Conservation (phyloP, 2,113 vertebrate species). For the Gnathonemus echidnorhynchus region DNA sequence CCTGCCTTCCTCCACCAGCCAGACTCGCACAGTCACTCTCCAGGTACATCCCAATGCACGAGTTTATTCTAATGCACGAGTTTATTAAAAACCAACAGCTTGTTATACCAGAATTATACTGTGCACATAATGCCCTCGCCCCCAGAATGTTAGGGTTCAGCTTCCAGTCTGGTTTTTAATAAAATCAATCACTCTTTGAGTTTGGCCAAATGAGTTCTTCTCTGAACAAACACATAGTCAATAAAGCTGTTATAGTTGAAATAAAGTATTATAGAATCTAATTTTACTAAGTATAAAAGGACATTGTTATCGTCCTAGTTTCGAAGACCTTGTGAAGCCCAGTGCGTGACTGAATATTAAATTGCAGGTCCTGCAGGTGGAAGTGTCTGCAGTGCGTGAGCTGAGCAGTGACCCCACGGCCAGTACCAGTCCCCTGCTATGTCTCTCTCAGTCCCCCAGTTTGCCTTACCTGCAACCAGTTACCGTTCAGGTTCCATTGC, state of each 20-base stretch:
- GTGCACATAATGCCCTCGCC: neutral
- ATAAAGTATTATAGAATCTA: neutral
- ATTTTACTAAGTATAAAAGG: neutral
- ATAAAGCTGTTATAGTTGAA: neutral
- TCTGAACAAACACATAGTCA: neutral
- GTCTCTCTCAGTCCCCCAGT: constrained; percentile 71
- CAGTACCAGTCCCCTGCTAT: constrained; percentile 72
- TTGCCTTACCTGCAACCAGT: constrained; percentile 75
- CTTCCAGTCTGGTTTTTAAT: neutral
- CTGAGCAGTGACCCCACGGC: constrained; percentile 58
- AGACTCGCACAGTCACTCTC: constrained; percentile 24
- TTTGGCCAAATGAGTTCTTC: neutral
- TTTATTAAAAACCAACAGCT: neutral
- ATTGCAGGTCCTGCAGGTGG: constrained; percentile 40
- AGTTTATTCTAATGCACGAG: neutral
- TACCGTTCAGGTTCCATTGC: constrained; percentile 85
- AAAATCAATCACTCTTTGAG: neutral
- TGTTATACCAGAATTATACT: neutral
- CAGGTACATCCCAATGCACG: neutral
- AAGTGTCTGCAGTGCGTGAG: constrained; percentile 55
- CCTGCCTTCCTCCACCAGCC: constrained; percentile 69
- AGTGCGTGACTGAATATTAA: neutral
- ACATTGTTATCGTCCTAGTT: neutral
- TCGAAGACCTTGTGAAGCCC: neutral
- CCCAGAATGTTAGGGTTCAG: neutral